Percentiles rank a stretch among this genome's conserved stretches.
Conservation (phyloP, 2,888 invertebrate species). For the Tetramorium bicarinatum region DNA sequence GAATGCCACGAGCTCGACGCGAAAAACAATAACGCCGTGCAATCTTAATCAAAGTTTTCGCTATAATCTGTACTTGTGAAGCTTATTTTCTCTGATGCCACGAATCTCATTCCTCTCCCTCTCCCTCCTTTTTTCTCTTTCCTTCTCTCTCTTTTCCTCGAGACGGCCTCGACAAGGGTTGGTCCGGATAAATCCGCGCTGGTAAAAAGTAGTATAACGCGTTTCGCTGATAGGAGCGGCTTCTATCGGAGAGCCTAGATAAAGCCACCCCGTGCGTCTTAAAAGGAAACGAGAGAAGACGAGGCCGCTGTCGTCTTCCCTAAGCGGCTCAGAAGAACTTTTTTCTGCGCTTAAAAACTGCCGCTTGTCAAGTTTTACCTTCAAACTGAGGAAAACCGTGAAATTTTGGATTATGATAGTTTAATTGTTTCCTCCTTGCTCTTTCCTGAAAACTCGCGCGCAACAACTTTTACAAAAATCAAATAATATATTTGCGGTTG, state of each 20-base stretch:
- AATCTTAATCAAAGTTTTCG: constrained; percentile 53
- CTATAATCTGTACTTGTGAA: constrained; percentile 46
- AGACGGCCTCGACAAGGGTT: constrained; percentile 36
- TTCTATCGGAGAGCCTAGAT: constrained; percentile 67
- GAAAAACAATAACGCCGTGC: constrained; percentile 47
- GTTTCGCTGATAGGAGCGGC: constrained; percentile 69
- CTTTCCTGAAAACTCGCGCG: constrained; percentile 6
- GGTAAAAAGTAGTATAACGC: constrained; percentile 74
- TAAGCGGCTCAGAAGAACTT: constrained; percentile 71
- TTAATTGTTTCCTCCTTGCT: constrained; percentile 46
- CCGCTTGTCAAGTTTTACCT: constrained; percentile 61
- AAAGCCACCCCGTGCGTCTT: constrained; percentile 63
- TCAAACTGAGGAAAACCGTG: constrained; percentile 44
- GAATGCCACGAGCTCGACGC: constrained; percentile 34
- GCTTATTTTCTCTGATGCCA: constrained; percentile 36
- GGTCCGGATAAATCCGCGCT: constrained; percentile 62
- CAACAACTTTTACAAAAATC: neutral
- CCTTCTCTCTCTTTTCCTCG: neutral
- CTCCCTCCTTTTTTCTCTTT: neutral
- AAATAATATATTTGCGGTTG: neutral
- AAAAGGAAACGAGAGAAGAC: constrained; percentile 54
- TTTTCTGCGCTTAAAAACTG: constrained; percentile 44
- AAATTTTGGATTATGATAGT: constrained; percentile 70
- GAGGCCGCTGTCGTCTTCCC: constrained; percentile 40
- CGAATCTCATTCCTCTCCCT: constrained; percentile 22